These are phyloP conservation scores for Eriocheir sinensis DNA, from an alignment of 1,140 invertebrate species.

Conservation along the genomic window DNA sequence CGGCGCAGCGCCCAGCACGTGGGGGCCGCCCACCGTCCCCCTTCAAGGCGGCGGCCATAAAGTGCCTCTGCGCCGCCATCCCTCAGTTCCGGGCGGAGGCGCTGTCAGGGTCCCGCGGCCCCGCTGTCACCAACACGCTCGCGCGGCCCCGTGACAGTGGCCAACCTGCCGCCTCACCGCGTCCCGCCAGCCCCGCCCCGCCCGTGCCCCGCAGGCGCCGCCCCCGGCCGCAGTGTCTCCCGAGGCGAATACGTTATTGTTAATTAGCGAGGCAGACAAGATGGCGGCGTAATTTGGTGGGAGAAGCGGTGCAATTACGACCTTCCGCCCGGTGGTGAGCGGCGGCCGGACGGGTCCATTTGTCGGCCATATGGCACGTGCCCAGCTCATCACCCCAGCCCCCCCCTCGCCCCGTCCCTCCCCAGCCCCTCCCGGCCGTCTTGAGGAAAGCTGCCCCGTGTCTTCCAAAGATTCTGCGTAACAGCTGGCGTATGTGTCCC, in stretches of 20 bases:
- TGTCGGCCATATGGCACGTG: constrained; percentile 58
- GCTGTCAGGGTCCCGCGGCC: background rate
- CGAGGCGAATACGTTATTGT: constrained; percentile 2
- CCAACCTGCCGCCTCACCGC: background rate
- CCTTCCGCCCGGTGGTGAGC: constrained; percentile 49
- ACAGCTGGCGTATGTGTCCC: background rate
- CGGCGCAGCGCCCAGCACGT: background rate
- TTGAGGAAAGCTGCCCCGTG: background rate
- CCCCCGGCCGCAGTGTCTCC: background rate
- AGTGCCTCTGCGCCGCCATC: background rate
- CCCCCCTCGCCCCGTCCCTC: background rate
- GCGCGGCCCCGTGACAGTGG: background rate
- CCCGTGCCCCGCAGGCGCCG: background rate
- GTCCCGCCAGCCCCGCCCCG: background rate
- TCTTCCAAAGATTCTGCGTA: background rate
- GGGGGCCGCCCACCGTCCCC: background rate
- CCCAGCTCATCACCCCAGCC: background rate
- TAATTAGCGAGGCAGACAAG: constrained; percentile 57
- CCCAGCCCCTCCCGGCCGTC: background rate
- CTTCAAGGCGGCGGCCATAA: background rate
- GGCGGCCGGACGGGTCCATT: constrained; percentile 16
- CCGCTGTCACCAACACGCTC: background rate
- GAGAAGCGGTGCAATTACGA: constrained; percentile 48
- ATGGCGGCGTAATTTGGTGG: constrained; percentile 46
- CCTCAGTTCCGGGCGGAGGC: background rate